Percentiles rank a stretch among this genome's conserved stretches.
Evolutionary conservation across 2,888 invertebrate genomes (phyloP).

Genomic region (Stratiomys singularior): DNA sequence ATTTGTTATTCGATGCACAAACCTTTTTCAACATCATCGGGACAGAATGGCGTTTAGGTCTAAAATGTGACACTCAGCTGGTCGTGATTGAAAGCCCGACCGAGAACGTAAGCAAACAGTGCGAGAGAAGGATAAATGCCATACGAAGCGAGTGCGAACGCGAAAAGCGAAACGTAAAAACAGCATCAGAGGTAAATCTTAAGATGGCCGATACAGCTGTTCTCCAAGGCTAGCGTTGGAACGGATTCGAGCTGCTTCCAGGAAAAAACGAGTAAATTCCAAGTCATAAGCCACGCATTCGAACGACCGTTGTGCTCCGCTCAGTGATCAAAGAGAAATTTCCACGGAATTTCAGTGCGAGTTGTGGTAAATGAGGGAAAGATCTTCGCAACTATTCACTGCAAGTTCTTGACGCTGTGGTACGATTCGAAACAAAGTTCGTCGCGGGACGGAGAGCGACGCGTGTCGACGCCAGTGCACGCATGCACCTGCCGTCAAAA

Average conservation of each 20-base stretch:
- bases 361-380: background rate
- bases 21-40: too few relatives aligned
- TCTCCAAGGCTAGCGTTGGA: conserved; percentile 54
- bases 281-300: background rate
- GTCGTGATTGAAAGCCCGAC: conserved; percentile 52
- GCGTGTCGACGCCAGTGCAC: background rate
- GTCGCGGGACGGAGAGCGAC: conserved; percentile 1
- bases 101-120: conserved; percentile 48
- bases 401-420: background rate
- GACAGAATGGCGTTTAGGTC: background rate
- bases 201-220: conserved; percentile 60
- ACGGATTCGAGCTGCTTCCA: conserved; percentile 54
- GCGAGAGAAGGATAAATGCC: conserved; percentile 51
- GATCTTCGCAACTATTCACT: background rate
- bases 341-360: background rate
- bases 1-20: background rate
- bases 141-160: conserved; percentile 14
- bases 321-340: background rate
- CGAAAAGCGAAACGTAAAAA: conserved; percentile 33
- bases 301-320: background rate
- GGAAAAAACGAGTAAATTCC: background rate
- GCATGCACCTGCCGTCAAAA: conserved; percentile 41
- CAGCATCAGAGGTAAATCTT: conserved; percentile 51
- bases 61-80: conserved; percentile 16
- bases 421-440: background rate